Percentiles rank a stretch among this genome's conserved stretches.
Evolutionary conservation across 2,797 vertebrate species (phyloP).

Genomic region (Crenuchus spilurus): DNA sequence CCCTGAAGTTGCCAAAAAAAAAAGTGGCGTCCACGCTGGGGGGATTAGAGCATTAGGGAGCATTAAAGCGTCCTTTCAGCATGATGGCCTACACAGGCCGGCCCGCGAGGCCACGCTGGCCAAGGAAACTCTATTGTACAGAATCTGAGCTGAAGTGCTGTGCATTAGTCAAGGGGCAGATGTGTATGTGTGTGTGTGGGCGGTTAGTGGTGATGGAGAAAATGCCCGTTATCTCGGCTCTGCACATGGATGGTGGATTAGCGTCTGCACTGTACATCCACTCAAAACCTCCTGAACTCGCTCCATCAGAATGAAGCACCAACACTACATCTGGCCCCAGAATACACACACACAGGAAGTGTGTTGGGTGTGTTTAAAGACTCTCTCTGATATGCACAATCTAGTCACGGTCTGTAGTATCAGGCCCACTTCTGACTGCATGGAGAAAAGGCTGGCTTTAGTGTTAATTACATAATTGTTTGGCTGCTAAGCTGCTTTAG

Average conservation of each 20-base stretch:
- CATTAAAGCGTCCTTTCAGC: conserved; percentile 2
- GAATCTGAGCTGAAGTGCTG: conserved; percentile 1
- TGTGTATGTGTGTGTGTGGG: not conserved
- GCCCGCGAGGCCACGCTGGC: not conserved
- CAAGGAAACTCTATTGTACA: conserved; percentile 1
- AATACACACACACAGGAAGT: not conserved
- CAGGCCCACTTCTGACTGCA: not conserved
- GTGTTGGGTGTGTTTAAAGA: not conserved
- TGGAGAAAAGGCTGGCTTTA: conserved; percentile 3
- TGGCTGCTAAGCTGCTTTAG: not conserved
- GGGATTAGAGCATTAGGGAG: conserved; percentile 6
- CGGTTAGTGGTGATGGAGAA: conserved; percentile 4
- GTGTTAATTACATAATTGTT: conserved; percentile 16
- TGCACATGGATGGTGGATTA: conserved; percentile 25
- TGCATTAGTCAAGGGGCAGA: conserved; percentile 7
- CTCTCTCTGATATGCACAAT: not conserved
- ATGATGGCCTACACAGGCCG: not conserved
- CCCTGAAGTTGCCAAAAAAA: not conserved
- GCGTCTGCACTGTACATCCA: conserved; percentile 3
- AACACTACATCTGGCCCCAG: not conserved
- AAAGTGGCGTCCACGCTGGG: not conserved
- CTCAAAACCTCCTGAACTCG: conserved; percentile 16
- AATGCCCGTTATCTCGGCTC: conserved; percentile 23
- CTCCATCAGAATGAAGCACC: not conserved
- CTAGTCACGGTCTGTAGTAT: not conserved